Evolutionary conservation across 2,888 invertebrate genomes (phyloP).

Genomic region (Rhingia rostrata): DNA sequence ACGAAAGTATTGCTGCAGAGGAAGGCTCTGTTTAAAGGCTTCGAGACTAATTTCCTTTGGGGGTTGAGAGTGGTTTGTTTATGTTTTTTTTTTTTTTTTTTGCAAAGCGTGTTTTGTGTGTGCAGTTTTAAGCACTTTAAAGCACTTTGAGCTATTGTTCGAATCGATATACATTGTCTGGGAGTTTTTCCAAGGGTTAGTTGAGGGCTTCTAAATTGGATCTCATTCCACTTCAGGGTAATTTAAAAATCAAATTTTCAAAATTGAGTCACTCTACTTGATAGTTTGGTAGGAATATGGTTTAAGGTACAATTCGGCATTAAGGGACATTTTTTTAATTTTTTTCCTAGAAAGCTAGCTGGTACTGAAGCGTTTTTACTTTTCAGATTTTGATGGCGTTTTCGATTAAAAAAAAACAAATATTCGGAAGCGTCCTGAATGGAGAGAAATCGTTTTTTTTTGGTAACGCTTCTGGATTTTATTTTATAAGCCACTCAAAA

Average conservation of each 20-base stretch:
- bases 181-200: slow-evolving; percentile 28
- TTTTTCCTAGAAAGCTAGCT: too few relatives aligned
- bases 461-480: too few relatives aligned
- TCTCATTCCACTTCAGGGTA: slow-evolving; percentile 9
- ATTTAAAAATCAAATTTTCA: slow-evolving; percentile 51
- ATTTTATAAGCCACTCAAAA: too few relatives aligned
- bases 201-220: slow-evolving; percentile 17
- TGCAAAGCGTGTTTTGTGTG: slow-evolving; percentile 52
- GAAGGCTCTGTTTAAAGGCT: slow-evolving; percentile 17
- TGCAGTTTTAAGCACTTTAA: slow-evolving; percentile 55
- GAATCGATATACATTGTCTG: slow-evolving; percentile 56
- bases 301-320: background rate
- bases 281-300: slow-evolving; percentile 1
- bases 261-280: slow-evolving; percentile 45
- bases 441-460: too few relatives aligned
- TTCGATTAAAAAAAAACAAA: too few relatives aligned
- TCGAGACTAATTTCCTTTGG: slow-evolving; percentile 49
- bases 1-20: background rate
- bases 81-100: slow-evolving; percentile 34
- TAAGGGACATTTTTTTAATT: too few relatives aligned
- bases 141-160: slow-evolving; percentile 51
- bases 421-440: too few relatives aligned
- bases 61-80: slow-evolving; percentile 62
- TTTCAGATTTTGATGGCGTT: too few relatives aligned
- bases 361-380: too few relatives aligned